phyloP scores from a whole-genome alignment of 2,797 vertebrate species.

The Hylomyscus alleni region DNA sequence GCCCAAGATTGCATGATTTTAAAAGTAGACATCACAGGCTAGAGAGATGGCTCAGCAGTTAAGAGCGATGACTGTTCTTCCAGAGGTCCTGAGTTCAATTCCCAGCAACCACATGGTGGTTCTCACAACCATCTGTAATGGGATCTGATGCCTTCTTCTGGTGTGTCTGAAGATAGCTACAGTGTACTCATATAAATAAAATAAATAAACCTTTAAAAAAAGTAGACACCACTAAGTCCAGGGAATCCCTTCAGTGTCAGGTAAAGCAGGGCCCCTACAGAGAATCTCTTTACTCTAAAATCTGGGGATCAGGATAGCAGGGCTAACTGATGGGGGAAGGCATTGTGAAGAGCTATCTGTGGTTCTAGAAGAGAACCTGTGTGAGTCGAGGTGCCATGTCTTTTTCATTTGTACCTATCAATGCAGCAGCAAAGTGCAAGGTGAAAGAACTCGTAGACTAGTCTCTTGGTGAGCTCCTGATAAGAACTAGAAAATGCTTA shows the following conservation, averaged over 20 bases:
- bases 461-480: not conserved
- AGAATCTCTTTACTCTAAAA: not conserved
- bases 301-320: not conserved
- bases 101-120: no score
- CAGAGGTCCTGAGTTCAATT: no score
- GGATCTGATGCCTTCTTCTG: no score
- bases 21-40: not conserved
- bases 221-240: not conserved
- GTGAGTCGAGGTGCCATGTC: not conserved
- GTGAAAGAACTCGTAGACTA: not conserved
- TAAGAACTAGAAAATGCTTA: not conserved
- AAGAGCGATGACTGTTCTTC: no score
- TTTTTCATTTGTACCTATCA: not conserved
- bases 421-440: not conserved
- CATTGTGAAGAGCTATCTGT: slow-evolving; percentile 1
- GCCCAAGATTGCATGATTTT: not conserved
- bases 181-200: no score
- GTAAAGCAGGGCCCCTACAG: not conserved
- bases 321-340: not conserved
- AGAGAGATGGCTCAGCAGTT: no score
- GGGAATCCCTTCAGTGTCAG: not conserved
- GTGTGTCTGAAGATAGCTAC: no score
- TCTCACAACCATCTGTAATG: no score
- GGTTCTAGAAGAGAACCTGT: not conserved
- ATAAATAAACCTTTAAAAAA: not conserved